A percentile compares a stretch with the other conserved stretches of the same genome.
phyloP scores from a whole-genome alignment of 92 coral and sea anemone species.

The Parazoanthus atlanticus region DNA sequence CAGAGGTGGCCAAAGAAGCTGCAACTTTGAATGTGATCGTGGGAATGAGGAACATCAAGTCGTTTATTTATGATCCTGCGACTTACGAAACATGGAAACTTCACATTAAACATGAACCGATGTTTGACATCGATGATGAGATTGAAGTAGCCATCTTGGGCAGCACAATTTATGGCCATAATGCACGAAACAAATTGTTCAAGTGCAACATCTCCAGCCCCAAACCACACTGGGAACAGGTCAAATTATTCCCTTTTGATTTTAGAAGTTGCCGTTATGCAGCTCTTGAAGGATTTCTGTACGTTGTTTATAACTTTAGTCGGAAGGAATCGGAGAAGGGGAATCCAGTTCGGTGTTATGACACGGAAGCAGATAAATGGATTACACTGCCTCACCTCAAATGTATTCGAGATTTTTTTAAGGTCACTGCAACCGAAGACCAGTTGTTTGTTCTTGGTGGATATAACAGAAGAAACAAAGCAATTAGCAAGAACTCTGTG shows the following conservation, averaged over 20 bases:
- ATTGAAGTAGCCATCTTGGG: conserved; percentile 50
- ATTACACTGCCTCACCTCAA: conserved; percentile 45
- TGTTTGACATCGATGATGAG: conserved; percentile 2
- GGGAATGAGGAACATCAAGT: not conserved
- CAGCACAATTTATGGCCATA: conserved; percentile 60
- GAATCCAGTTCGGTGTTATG: conserved; percentile 63
- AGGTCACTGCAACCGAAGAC: conserved; percentile 50
- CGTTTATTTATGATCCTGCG: not conserved
- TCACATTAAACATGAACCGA: not conserved
- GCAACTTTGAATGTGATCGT: conserved; percentile 8
- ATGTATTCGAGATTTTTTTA: conserved; percentile 51
- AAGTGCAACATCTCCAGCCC: conserved; percentile 10
- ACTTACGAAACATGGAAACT: not conserved
- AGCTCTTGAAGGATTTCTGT: not conserved
- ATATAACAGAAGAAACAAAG: conserved; percentile 8
- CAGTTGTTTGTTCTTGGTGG: conserved; percentile 68
- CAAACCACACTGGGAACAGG: not conserved
- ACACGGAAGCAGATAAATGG: conserved; percentile 57
- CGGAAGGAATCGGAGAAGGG: not conserved
- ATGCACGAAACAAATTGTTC: conserved; percentile 38
- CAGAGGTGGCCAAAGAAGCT: conserved; percentile 47
- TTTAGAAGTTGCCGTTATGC: not conserved
- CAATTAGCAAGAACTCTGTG: conserved; percentile 22
- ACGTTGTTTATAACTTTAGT: not conserved
- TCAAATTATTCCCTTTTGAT: not conserved